Evolutionary conservation across 2,797 vertebrate species (phyloP).

Genomic region (Eremophila alpestris): DNA sequence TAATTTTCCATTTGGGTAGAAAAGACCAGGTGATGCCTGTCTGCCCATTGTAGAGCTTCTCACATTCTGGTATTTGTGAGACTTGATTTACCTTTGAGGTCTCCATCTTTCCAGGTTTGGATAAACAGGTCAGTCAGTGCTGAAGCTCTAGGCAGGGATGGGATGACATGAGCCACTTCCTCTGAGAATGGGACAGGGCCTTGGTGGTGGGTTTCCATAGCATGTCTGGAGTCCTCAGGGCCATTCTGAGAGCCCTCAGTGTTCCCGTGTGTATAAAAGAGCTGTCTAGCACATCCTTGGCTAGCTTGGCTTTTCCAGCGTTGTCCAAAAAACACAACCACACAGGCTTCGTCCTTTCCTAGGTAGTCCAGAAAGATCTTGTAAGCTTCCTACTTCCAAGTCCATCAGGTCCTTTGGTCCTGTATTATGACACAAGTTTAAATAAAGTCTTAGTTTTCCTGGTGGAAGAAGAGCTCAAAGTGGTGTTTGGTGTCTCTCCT

Average conservation of each 20-base stretch:
- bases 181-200: background rate
- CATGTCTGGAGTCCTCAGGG: fast-evolving
- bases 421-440: background rate
- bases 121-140: background rate
- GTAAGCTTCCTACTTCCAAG: background rate
- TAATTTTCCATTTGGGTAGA: background rate
- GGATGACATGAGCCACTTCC: background rate
- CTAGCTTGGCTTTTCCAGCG: fast-evolving
- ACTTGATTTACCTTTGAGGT: background rate
- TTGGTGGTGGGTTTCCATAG: background rate
- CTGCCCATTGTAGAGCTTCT: background rate
- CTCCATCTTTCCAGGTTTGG: background rate
- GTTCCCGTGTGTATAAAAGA: fast-evolving
- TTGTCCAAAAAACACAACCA: background rate
- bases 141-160: background rate
- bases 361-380: background rate
- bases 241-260: background rate
- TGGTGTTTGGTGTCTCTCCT: background rate
- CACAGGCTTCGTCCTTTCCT: background rate
- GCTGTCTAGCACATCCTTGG: too few relatives aligned
- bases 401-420: background rate
- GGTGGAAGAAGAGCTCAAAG: background rate
- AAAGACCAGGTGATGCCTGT: fast-evolving
- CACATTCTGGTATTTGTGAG: background rate
- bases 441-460: background rate